Evolutionary conservation across 2,888 invertebrate genomes (phyloP), one percentile per base, ranked within the genome.

Genomic region (Chaetogeoica ovagalla): DNA sequence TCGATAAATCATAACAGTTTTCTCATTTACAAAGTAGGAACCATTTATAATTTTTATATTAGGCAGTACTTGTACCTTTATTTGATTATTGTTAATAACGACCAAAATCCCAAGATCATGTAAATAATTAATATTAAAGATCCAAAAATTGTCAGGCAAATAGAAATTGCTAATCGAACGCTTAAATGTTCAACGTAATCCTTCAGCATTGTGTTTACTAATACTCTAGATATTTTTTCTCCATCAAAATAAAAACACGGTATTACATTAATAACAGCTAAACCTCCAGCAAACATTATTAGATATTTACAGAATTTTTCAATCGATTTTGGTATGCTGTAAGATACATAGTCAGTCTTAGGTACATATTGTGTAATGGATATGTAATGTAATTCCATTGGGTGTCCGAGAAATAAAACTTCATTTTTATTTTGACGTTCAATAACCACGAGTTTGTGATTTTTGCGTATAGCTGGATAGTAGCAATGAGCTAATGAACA

Each of bases 191-290:
- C 86, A 82, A 88, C 86, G 81, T 85, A 85, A 48, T 87, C 86
- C 66, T 87, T 86, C 79, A 90, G 85, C 83, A 91, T 86, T 83
- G 90, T 87, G 85, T 91, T 90, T 82, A 91, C 89, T 72, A 94
- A 86, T 82, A 90, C 90, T 84, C 90, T 90, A 68, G 92, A 89
- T 84, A 98, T 96, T 86, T 94, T 92, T 85, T 97, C 94, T 0
- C 98, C 98, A 87, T 98, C 98, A 85, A 97, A 91, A 82, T 93
- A 94, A 86, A 95, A 93, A 86, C 97, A 96, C 0, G 98, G 98
- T 82, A 98, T 90, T 11, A 96, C 91, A 88, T 98, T 98, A 48
- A 98, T 87, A 83, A 97, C 88, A 15, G 93, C 97, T 84, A 98
- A 89, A 0, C 97, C 98, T 84, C 94, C 90, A 19, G 97, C 97